Evolutionary conservation across 2,797 vertebrate genomes (phyloP), one percentile per base, ranked within the genome.

Genomic region (Melanotaenia parkinsoni): DNA sequence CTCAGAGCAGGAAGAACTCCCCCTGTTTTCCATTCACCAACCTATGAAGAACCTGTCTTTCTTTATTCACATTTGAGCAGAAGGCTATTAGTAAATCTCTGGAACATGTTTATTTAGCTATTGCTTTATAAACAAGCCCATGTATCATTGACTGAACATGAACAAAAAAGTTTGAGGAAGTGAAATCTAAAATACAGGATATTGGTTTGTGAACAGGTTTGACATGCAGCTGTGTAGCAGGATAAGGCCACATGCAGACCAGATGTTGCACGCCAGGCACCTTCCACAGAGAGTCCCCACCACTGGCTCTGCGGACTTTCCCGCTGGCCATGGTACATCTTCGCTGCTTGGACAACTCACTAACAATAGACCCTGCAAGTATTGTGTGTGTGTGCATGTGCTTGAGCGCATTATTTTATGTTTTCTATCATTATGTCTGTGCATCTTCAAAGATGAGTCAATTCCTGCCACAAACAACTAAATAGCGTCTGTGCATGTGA

Each of bases 291-390:
- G 68, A 63, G 68, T 76, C 77, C 83, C 80, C 63, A 70, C 83
- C 57, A 85, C 85, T 84, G 73, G 82, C 73, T 85, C 64, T 76
- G 81, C 50, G 88, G 90, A 91, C 88, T 92, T 92, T 88, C 89
- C 90, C 87, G 22, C 86, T 89, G 89, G 86, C 88, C 30, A 5
- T 74, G 76, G 76, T 74, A 70, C 71, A 79, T 88, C 79, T 70
- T 87, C 67, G 16, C 75, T 68, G 81, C 83, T 87, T 76, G 83
- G 80, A 88, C 77, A 67, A 79, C 54, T 24, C 22, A 77, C 81
- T 70, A 86, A 89, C 88, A 90, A 90, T 81, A 84, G 86, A 76
- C 61, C 14, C 45, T 75, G 60, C 67, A 66, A 65, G 59, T 59
- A 70, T 74, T 33, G 30, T 81, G 85, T 79, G 35, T 72, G 60